These are phyloP conservation scores for Nasonovia ribisnigri DNA, from an alignment of 2,888 invertebrate species.

Conservation along the genomic window DNA sequence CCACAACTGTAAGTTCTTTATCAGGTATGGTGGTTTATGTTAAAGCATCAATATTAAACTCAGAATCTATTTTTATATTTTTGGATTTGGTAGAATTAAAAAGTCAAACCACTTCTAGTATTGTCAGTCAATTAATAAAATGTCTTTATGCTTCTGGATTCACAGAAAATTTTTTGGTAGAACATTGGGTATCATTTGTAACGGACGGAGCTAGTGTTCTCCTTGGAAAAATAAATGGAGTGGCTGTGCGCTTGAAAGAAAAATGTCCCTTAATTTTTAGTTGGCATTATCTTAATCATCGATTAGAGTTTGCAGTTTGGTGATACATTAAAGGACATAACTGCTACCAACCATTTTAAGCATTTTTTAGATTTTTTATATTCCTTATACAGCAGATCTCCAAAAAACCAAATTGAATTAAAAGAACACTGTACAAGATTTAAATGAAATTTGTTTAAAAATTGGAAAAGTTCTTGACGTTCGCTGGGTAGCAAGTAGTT, in stretches of 20 bases:
- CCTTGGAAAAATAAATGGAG: neutral
- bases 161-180: neutral
- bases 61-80: neutral
- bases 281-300: slow-evolving; percentile 66
- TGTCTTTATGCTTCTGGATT: slow-evolving; percentile 11
- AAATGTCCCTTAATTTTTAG: slow-evolving; percentile 59
- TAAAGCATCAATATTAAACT: neutral
- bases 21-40: slow-evolving; percentile 28
- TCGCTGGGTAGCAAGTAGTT: too few species aligned
- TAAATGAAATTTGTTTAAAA: too few species aligned
- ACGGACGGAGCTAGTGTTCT: slow-evolving; percentile 28
- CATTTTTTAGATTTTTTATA: slow-evolving; percentile 61
- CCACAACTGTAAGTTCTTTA: slow-evolving; percentile 15
- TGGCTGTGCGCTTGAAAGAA: slow-evolving; percentile 37
- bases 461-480: too few species aligned
- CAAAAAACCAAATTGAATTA: slow-evolving; percentile 66
- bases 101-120: slow-evolving; percentile 19
- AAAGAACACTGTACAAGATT: neutral
- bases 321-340: slow-evolving; percentile 66
- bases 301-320: slow-evolving; percentile 65
- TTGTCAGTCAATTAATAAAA: neutral
- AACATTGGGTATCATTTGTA: slow-evolving; percentile 42
- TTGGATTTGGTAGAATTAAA: slow-evolving; percentile 6
- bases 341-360: slow-evolving; percentile 66
- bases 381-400: slow-evolving; percentile 56